These are phyloP conservation scores for Cavia porcellus DNA, from an alignment of 2,113 vertebrate species.

Conservation along the genomic window DNA sequence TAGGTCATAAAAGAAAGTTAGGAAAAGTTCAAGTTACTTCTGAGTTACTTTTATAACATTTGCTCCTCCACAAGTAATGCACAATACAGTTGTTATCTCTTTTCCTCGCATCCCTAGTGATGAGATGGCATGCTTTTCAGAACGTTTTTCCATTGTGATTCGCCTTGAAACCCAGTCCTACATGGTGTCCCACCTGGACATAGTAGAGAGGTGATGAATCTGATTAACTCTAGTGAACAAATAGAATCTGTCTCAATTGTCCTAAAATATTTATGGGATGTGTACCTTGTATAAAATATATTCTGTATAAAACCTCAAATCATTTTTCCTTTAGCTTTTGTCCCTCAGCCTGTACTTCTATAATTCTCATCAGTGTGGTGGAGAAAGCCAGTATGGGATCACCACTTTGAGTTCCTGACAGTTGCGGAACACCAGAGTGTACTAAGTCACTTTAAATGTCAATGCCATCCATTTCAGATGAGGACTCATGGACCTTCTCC, in stretches of 20 bases:
- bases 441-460: neutral
- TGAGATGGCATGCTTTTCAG: neutral
- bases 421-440: neutral
- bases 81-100: too few relatives aligned
- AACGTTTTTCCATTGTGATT: neutral
- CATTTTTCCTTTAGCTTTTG: neutral
- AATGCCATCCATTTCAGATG: neutral
- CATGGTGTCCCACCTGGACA: neutral
- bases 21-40: neutral
- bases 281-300: neutral
- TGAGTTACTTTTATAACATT: neutral
- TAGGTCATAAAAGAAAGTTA: neutral
- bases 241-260: neutral
- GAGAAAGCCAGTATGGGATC: neutral
- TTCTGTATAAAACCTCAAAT: neutral
- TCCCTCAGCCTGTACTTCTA: neutral
- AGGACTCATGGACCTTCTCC: neutral
- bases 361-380: neutral
- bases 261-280: neutral
- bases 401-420: neutral
- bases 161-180: neutral
- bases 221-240: neutral
- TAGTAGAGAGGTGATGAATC: neutral
- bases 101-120: neutral
- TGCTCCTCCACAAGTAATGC: fast-evolving